Base-by-base conservation (phyloP, 2,797 vertebrate species). In the Parotocinclus haroldoi region DNA sequence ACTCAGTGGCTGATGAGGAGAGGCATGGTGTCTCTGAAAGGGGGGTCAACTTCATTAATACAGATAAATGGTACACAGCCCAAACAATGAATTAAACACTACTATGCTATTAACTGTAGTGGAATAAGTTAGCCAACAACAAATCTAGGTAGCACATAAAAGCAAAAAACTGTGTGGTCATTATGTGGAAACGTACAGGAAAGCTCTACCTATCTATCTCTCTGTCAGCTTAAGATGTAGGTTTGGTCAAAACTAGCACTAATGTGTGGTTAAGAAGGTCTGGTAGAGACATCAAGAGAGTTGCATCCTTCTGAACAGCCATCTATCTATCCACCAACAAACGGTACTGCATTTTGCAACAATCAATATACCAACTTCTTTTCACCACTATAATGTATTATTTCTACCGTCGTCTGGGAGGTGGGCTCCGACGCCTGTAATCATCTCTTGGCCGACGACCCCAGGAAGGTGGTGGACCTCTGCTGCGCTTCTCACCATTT, bases 21-120 rank as follows among this genome's bases (percentile, higher is more conserved):
- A 94, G 91, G 96, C 94, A 93, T 96, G 96, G 94, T 95, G 96
- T 96, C 96, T 98, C 96, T 99, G 96, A 92, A 99, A 99, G 93
- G 96, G 96, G 91, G 54, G 13, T 99, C 95, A 98, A 93, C 95
- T 98, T 98, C 96, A 98, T 98, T 96, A 98, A 97, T 93, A 82
- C 86, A 95, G 87, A 96, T 93, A 93, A 92, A 95, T 94, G 90
- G 87, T 60, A 90, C 91, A 90, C 91, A 87, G 92, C 83, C 80
- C 86, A 87, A 87, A 85, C 78, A 87, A 85, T 82, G 89, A 91
- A 90, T 89, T 92, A 87, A 92, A 6, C 52, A 61, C 74, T 88
- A 88, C 91, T 90, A 92, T 89, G 90, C 86, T 89, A 91, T 88
- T 91, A 27, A 91, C 86, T 87, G 83, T 73, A 77, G 87, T 80